Evolutionary conservation across 2,113 vertebrate species (phyloP).

Genomic region (Oncorhynchus tshawytscha): DNA sequence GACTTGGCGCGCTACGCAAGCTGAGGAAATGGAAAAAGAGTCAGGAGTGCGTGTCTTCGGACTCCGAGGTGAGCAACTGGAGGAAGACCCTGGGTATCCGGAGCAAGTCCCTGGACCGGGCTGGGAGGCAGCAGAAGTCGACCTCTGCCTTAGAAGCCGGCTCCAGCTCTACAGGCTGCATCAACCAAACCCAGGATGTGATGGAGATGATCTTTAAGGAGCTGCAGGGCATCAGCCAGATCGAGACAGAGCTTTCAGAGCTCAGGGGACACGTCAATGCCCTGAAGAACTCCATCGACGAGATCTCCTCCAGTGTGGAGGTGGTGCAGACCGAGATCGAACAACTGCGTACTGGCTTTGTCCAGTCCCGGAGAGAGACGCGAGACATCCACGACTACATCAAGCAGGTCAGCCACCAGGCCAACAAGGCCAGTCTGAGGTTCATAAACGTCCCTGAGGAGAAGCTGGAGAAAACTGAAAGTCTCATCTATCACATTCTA

Average conservation of each 20-base stretch:
- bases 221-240: slow-evolving; percentile 98
- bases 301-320: slow-evolving; percentile 97
- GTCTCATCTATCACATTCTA: slow-evolving; percentile 86
- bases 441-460: slow-evolving; percentile 97
- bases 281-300: slow-evolving; percentile 96
- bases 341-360: slow-evolving; percentile 92
- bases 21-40: slow-evolving; percentile 98
- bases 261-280: slow-evolving; percentile 95
- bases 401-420: slow-evolving; percentile 88
- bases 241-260: slow-evolving; percentile 95
- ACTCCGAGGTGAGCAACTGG: slow-evolving; percentile 91
- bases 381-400: slow-evolving; percentile 98
- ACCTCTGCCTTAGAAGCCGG: slow-evolving; percentile 85
- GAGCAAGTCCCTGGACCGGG: slow-evolving; percentile 94
- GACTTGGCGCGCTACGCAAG: slow-evolving; percentile 90
- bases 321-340: slow-evolving; percentile 98
- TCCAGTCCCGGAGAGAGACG: slow-evolving; percentile 95
- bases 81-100: slow-evolving; percentile 92
- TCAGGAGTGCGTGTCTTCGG: slow-evolving; percentile 94
- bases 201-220: slow-evolving; percentile 99
- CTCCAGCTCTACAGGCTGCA: slow-evolving; percentile 93
- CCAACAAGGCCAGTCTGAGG: slow-evolving; percentile 87
- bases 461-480: slow-evolving; percentile 83
- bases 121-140: slow-evolving; percentile 84
- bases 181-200: slow-evolving; percentile 96